phyloP scores from a whole-genome alignment of 2,888 invertebrate species.

The Lordiphosa fenestrarum region DNA sequence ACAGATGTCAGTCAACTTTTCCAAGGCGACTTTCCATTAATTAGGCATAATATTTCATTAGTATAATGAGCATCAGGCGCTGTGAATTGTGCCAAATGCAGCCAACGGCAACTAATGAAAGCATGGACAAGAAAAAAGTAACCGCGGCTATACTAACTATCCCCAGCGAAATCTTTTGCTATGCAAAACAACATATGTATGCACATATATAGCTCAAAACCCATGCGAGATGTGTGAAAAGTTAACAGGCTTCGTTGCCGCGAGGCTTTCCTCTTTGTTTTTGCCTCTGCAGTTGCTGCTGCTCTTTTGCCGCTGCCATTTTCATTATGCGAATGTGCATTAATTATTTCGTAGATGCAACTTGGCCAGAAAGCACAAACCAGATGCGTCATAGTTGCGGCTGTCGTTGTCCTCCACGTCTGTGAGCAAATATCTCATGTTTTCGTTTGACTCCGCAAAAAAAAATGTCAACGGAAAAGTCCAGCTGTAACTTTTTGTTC shows the following conservation, averaged over 20 bases:
- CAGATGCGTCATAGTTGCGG: conserved; percentile 12
- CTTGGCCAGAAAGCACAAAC: conserved; percentile 38
- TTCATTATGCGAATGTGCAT: conserved; percentile 72
- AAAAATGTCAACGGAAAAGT: too few species aligned
- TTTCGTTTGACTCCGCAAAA: too few species aligned
- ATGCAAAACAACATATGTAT: conserved; percentile 56
- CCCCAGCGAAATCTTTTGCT: conserved; percentile 19
- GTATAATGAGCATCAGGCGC: conserved; percentile 60
- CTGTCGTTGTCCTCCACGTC: too few species aligned
- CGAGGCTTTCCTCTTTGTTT: conserved; percentile 14
- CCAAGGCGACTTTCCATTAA: conserved; percentile 68
- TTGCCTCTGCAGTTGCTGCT: conserved; percentile 7
- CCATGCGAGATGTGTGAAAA: conserved; percentile 72
- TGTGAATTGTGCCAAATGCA: conserved; percentile 65
- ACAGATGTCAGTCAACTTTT: conserved; percentile 56
- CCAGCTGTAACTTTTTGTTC: too few species aligned
- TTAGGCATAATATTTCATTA: conserved; percentile 71
- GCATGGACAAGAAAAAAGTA: conserved; percentile 31
- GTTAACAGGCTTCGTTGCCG: conserved; percentile 45
- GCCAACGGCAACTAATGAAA: conserved; percentile 48
- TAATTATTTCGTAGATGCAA: conserved; percentile 63
- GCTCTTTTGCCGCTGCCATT: conserved; percentile 45
- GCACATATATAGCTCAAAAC: conserved; percentile 1
- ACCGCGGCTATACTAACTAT: conserved; percentile 25
- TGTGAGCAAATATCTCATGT: too few species aligned